Evolutionary conservation across 2,113 vertebrate genomes (phyloP).

Genomic region (Dipodomys spectabilis): DNA sequence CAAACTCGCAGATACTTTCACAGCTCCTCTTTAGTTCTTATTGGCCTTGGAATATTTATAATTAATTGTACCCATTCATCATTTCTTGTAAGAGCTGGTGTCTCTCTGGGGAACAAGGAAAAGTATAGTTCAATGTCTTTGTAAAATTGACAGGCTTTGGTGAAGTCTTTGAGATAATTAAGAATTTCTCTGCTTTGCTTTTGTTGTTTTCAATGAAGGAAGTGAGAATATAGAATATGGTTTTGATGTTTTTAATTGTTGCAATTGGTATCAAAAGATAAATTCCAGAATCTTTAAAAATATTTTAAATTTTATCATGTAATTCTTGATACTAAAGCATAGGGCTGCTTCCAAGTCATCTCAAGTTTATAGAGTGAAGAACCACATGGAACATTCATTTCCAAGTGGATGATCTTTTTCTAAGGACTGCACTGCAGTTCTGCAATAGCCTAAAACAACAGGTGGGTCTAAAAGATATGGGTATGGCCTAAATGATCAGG

Average conservation of each 20-base stretch:
- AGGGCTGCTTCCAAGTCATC: not conserved
- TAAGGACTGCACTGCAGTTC: not conserved
- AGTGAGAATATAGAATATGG: not conserved
- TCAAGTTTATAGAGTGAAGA: not conserved
- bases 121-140: constrained; percentile 46
- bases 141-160: constrained; percentile 42
- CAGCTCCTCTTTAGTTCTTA: constrained; percentile 74
- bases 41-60: constrained; percentile 67
- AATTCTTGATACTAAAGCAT: not conserved
- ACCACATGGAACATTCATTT: not conserved
- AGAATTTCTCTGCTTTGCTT: constrained; percentile 5
- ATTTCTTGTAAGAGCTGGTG: constrained; percentile 43
- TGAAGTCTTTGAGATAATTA: constrained; percentile 29
- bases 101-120: constrained; percentile 34
- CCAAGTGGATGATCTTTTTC: not conserved
- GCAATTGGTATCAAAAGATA: not conserved
- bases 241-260: not conserved
- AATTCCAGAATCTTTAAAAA: not conserved
- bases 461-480: too few relatives aligned
- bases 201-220: not conserved
- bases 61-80: constrained; percentile 54
- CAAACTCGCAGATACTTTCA: constrained; percentile 59
- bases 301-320: not conserved
- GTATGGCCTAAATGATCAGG: too few relatives aligned
- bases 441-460: too few relatives aligned